Evolutionary conservation across 2,113 vertebrate genomes (phyloP), one percentile per base, ranked within the genome.

Genomic region (Puntigrus tetrazona): DNA sequence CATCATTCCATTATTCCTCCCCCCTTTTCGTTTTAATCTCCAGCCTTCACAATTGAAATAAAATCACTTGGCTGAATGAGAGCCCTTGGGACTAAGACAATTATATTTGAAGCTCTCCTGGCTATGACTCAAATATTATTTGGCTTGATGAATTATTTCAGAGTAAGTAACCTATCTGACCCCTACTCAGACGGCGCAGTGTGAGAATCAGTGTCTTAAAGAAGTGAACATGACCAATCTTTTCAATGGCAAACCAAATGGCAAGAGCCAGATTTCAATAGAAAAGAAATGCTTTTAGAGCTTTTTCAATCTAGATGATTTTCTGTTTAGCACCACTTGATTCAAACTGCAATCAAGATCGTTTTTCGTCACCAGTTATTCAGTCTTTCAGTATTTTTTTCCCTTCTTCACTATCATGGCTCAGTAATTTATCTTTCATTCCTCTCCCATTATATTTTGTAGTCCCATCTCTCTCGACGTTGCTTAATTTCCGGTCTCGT

Each of bases 51-150:
- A 57, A 61, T 27, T 43, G 43, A 86, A 59, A 45, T 61, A 52
- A 59, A 76, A 81, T 55, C 65, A 59, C 27, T 70, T 34, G 29
- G 31, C 43, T 86, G 67, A 63, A 29, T 76, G 31, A 69, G 43
- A 69, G 9, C 77, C 77, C 77, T 59, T 25, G 27, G 59, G 82
- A 69, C 34, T 18, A 34, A 76, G 47, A n/a, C 73, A 81, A 81
- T 86, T 84, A 74, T 55, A 5, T 80, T 47, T 55, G n/a, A 79
- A 80, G 47, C 34, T 86, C 55, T 57, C 52, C 74, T 87, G 65
- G n/a, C 73, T n/a, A 55, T 76, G 47, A 47, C 18, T 81, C 27
- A 69, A n/a, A 16, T 74, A 67, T 41, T 67, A 65, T 80, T 65
- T 67, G 61, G 78, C 16, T 67, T 61, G 57, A 63, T 80, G 38